Evolutionary conservation across 2,797 vertebrate species (phyloP), one percentile per base, ranked within the genome.

Genomic region (Emys orbicularis): DNA sequence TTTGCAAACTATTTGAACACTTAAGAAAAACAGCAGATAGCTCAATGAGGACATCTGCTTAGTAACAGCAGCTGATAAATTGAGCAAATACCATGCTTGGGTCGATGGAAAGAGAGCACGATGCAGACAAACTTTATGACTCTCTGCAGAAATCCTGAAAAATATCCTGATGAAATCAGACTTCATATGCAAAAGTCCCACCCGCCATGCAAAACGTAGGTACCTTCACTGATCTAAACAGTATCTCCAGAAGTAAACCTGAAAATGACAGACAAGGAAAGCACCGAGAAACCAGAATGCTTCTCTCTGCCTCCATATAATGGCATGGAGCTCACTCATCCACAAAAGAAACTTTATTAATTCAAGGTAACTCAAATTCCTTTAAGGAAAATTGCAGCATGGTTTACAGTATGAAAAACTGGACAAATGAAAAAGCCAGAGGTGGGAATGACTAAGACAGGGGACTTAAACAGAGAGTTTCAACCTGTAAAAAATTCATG

Each of bases 1-100:
- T 83, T 37, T 93, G 61, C 21, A 89, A 96, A 94, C 84, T 2
- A 29, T n/a, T 72, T 95, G 11, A 68, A 92, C 27, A 79, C n/a
- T 81, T 83, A 77, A 89, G 29, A 89, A 92, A 86, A 87, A 74
- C 19, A 84, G 47, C 2, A 85, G 8, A 80, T 8, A 83, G 50
- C 25, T 72, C 18, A 18, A 83, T 6, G 72, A n/a, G 34, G 61
- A n/a, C 12, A 65, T 19, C 34, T 65, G 61, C 16, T n/a, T 65
- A 65, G 61, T 65, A 65, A 34, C 7, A 65, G 34, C 61, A 65
- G 61, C 61, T 65, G 15, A 65, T n/a, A n/a, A 18, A 65, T 18
- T 65, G 29, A 65, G 31, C 59, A n/a, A 19, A 65, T 65, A 65
- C 34, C 19, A 27, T 49, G 57, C 5, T 79, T 92, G 5, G 16